These are phyloP conservation scores for Camponotus pennsylvanicus DNA, from an alignment of 1,140 invertebrate genomes.

Conservation along the genomic window DNA sequence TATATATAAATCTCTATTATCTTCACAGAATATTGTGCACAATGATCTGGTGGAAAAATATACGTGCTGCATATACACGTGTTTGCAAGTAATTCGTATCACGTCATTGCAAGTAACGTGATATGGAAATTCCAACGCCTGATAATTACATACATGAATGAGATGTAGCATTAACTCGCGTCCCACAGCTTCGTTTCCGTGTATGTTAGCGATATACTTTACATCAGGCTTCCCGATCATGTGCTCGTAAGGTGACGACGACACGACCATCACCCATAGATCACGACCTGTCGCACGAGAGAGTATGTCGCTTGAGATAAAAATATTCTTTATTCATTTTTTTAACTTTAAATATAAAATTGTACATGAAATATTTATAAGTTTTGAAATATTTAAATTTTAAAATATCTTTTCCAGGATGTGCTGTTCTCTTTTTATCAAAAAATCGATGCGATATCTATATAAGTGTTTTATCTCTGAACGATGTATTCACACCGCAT, in stretches of 20 bases:
- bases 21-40: neutral
- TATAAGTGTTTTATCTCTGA: neutral
- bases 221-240: slow-evolving; percentile 97
- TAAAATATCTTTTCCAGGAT: neutral
- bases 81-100: neutral
- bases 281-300: slow-evolving; percentile 89
- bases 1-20: neutral
- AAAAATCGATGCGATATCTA: neutral
- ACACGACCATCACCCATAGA: slow-evolving; percentile 98
- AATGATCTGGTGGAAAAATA: neutral
- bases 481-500: too few species aligned
- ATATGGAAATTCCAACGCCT: slow-evolving; percentile 65
- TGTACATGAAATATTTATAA: neutral
- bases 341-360: neutral
- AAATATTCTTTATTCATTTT: neutral
- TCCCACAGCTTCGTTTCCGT: slow-evolving; percentile 96
- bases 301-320: neutral
- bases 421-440: neutral
- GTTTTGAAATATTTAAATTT: neutral
- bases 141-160: slow-evolving; percentile 89
- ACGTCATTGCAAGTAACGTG: slow-evolving; percentile 52
- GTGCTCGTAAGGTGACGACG: slow-evolving; percentile 95
- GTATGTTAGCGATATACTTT: slow-evolving; percentile 97
- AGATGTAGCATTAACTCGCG: slow-evolving; percentile 95
- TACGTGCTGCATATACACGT: neutral